Base-by-base conservation (phyloP, 2,113 vertebrate genomes). In the Cyprinodon brontotheroides region DNA sequence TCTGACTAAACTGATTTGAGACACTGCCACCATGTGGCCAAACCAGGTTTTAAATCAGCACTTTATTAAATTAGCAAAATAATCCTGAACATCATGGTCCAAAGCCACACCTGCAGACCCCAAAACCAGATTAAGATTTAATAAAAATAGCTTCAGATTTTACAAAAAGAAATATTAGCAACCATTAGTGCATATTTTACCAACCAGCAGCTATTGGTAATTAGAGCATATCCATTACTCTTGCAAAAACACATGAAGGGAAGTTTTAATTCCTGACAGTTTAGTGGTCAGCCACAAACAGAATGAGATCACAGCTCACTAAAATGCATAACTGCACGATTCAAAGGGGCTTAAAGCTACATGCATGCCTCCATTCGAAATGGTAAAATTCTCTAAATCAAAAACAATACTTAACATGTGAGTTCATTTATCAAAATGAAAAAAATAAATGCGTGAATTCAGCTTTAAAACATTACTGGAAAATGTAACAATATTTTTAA, bases 1-100 rank as follows among this genome's bases (percentile, higher is more conserved):
- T 53, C 17, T 4, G 2, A 53, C 4, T 53, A 53, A 53, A 53
- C 15, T 15, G 0, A 53, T 53, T 53, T 53, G 17, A 53, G 41
- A 69, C 59, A 38, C 1, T 65, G 76, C 78, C 80, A 11, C 53
- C 75, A 1, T 15, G 71, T 12, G 80, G 86, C 45, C 38, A 10
- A n/a, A n/a, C 4, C 29, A 14, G 29, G 6, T 4, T 14, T 1
- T 29, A 13, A 29, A 29, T 29, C 36, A 11, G 15, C 4, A 6
- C 39, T 12, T 29, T 29, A 29, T 29, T 29, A 29, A 29, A 29
- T 29, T 29, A 29, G 29, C 29, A 29, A 29, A 29, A 29, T 29
- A 29, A 29, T 29, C 29, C 29, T 29, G 29, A 29, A 29, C 29
- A 29, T 53, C 50, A 53, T 20, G 5, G 14, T 53, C 14, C 14